phyloP scores from a whole-genome alignment of 1,140 invertebrate genomes.

The Elymnias hypermnestra region DNA sequence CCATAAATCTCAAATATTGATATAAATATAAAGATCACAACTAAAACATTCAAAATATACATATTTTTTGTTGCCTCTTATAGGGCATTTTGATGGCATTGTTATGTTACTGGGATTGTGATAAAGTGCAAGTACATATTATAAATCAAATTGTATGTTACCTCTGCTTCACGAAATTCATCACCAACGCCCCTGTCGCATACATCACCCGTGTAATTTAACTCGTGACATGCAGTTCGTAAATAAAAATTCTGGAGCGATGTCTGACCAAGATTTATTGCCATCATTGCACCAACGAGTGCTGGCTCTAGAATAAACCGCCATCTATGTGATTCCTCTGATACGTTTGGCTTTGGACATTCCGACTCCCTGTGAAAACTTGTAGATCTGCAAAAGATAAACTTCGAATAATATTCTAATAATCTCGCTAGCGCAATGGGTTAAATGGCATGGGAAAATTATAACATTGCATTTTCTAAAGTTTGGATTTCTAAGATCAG shows the following conservation, averaged over 20 bases:
- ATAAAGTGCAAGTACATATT: no score
- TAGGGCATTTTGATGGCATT: no score
- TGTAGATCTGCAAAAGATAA: constrained; percentile 20
- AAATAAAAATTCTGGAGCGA: constrained; percentile 67
- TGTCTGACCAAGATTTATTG: constrained; percentile 63
- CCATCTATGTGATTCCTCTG: constrained; percentile 37
- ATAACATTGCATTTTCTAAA: no score
- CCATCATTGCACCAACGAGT: constrained; percentile 60
- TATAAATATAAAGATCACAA: no score
- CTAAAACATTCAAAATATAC: no score
- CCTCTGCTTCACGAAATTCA: constrained; percentile 52
- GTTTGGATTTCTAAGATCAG: no score
- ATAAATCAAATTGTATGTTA: constrained; percentile 21
- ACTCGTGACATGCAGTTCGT: constrained; percentile 58
- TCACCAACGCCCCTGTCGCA: constrained; percentile 58
- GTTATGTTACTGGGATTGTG: no score
- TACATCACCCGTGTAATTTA: constrained; percentile 38
- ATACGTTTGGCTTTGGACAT: neutral
- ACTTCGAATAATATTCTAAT: no score
- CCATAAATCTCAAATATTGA: no score
- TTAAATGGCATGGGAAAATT: no score
- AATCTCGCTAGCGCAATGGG: no score
- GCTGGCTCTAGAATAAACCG: constrained; percentile 55
- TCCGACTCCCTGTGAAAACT: constrained; percentile 22
- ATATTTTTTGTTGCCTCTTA: no score